Base-by-base conservation (phyloP, 2,797 vertebrate species). In the Macroramphosus scolopax region DNA sequence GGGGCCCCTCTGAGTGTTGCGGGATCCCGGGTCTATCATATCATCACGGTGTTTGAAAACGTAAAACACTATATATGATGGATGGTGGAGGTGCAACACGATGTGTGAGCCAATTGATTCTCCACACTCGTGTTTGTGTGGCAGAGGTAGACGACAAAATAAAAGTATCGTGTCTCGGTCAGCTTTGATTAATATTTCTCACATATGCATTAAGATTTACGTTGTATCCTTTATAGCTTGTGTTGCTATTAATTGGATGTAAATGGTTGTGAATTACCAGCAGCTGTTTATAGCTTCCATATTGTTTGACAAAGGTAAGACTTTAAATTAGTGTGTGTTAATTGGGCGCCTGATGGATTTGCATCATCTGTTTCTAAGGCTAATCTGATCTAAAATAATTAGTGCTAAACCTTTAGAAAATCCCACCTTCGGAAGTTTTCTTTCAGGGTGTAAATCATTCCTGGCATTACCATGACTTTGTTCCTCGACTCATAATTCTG, bases 281-380 rank as follows among this genome's bases (percentile, higher is more conserved):
- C 66, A 70, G 58, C 45, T 72, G 68, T 69, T 83, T 82, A 86
- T 66, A 73, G 68, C 39, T 2, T 39, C 56, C 51, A 64, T 68
- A 63, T 73, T 73, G 70, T 77, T 64, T 31, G 30, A 64, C 61
- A 60, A 68, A 75, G 66, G 63, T 51, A 33, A 58, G 65, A 66
- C 67, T 81, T 76, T 77, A 59, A 76, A 75, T 79, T 52, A 71
- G 36, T 62, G 71, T 36, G 35, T 58, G 70, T 54, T 85, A 85
- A 85, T 85, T 82, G n/a, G 74, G 60, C 61, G 52, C 60, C 47
- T 66, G 35, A 66, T 61, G 52, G 63, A 67, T 68, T 60, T 51
- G 33, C n/a, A n/a, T n/a, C 56, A 59, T 72, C 34, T 63, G 57
- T 70, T 63, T 46, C 18, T 22, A 17, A 60, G 51, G 43, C 31